These are phyloP conservation scores for Montipora cactus DNA, from an alignment of 64 coral and sea anemone genomes.

Conservation along the genomic window DNA sequence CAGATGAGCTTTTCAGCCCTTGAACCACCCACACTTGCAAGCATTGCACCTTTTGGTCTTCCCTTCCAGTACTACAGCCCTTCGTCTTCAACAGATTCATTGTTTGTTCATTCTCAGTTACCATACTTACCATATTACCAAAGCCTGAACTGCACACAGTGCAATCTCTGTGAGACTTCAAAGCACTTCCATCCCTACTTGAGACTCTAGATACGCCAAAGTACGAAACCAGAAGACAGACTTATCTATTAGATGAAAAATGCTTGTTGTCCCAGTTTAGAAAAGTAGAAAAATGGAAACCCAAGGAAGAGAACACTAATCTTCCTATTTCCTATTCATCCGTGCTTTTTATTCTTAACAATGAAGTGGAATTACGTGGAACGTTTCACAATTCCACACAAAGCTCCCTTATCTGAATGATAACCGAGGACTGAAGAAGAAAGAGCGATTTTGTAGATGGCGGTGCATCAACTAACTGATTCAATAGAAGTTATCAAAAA, in stretches of 20 bases:
- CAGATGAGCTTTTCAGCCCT: slow-evolving; percentile 74
- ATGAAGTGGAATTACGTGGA: too few species aligned
- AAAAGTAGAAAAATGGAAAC: too few species aligned
- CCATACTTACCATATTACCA: slow-evolving; percentile 85
- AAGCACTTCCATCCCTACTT: slow-evolving; percentile 87
- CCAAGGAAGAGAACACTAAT: too few species aligned
- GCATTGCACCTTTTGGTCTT: slow-evolving; percentile 77
- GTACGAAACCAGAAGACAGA: background rate
- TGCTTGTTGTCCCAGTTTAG: too few species aligned
- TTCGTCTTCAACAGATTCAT: slow-evolving; percentile 34
- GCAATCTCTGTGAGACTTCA: slow-evolving; percentile 82
- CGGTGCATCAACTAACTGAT: too few species aligned
- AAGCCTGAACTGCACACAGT: slow-evolving; percentile 87
- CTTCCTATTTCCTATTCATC: too few species aligned
- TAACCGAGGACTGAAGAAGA: too few species aligned
- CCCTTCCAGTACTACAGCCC: slow-evolving; percentile 84
- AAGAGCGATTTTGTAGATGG: too few species aligned
- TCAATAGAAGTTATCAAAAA: too few species aligned
- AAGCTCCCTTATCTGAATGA: too few species aligned
- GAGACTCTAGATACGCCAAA: slow-evolving; percentile 56
- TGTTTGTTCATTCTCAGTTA: slow-evolving; percentile 76
- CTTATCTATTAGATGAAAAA: background rate
- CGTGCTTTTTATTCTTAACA: too few species aligned
- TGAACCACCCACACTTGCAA: slow-evolving; percentile 75
- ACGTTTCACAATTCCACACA: too few species aligned